Conservation (phyloP, 2,797 vertebrate species). For the Allobates femoralis region DNA sequence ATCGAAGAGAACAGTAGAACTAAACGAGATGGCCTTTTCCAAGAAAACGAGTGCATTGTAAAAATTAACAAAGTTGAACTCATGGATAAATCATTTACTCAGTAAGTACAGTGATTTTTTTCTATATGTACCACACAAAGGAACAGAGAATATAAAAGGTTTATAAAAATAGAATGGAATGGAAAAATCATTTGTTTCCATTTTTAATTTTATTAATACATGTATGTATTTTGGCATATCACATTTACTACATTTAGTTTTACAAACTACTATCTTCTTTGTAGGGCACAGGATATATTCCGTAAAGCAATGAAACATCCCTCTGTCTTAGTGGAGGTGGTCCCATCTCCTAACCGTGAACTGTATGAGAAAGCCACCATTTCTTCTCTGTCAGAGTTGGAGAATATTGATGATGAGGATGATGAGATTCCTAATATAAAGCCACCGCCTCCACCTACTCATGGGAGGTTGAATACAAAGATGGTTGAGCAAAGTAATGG, state of each 20-base stretch:
- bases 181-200: not conserved
- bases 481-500: slow-evolving; percentile 59
- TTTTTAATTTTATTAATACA: not conserved
- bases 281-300: slow-evolving; percentile 88
- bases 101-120: slow-evolving; percentile 79
- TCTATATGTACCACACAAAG: too few species aligned
- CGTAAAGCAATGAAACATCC: slow-evolving; percentile 90
- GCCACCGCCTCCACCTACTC: slow-evolving; percentile 77
- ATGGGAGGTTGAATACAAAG: slow-evolving; percentile 78
- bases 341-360: slow-evolving; percentile 84
- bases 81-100: slow-evolving; percentile 91
- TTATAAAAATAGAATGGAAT: not conserved
- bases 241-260: not conserved
- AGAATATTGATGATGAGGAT: slow-evolving; percentile 65
- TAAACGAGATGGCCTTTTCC: slow-evolving; percentile 86
- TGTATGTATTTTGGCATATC: not conserved
- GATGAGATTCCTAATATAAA: slow-evolving; percentile 76
- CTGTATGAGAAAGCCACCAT: slow-evolving; percentile 90
- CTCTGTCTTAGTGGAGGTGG: slow-evolving; percentile 82
- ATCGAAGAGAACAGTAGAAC: slow-evolving; percentile 94
- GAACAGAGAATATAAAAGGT: not conserved
- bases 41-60: slow-evolving; percentile 94
- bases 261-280: not conserved
- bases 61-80: slow-evolving; percentile 91
- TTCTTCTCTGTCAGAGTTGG: slow-evolving; percentile 77